Evolutionary conservation across 2,113 vertebrate genomes (phyloP).

Genomic region (Corynorhinus townsendii): DNA sequence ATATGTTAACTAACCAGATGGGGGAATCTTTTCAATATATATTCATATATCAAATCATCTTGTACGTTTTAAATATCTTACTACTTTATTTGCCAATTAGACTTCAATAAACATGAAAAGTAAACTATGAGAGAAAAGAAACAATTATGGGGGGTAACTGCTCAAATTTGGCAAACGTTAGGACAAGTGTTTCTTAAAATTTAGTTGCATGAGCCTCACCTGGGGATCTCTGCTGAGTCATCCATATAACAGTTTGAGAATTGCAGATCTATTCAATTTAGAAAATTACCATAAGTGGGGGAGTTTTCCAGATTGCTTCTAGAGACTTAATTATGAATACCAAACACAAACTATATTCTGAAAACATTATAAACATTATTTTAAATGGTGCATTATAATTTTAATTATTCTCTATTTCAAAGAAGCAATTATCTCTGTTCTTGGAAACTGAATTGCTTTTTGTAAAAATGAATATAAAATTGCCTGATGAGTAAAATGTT

Average conservation of each 20-base stretch:
- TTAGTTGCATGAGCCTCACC: background rate
- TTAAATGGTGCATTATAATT: background rate
- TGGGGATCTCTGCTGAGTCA: background rate
- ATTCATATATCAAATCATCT: background rate
- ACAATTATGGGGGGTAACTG: background rate
- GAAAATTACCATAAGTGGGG: background rate
- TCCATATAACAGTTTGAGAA: background rate
- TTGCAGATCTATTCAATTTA: background rate
- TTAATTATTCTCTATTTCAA: conserved; percentile 12
- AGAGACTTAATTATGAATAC: background rate
- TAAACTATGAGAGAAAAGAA: background rate
- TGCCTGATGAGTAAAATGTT: background rate
- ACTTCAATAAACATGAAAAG: background rate
- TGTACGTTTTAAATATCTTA: background rate
- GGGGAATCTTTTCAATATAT: background rate
- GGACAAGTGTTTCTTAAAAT: background rate
- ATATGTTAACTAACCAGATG: background rate
- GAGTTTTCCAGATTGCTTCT: background rate
- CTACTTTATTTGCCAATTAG: background rate
- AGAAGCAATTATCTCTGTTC: conserved; percentile 5
- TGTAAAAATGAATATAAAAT: conserved; percentile 12
- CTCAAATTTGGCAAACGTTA: background rate
- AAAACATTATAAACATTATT: conserved; percentile 13
- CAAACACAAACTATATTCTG: background rate
- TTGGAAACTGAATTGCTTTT: conserved; percentile 10